Percentiles rank a stretch among this genome's conserved stretches.
phyloP scores from a whole-genome alignment of 2,888 invertebrate genomes.

The Allacma fusca region DNA sequence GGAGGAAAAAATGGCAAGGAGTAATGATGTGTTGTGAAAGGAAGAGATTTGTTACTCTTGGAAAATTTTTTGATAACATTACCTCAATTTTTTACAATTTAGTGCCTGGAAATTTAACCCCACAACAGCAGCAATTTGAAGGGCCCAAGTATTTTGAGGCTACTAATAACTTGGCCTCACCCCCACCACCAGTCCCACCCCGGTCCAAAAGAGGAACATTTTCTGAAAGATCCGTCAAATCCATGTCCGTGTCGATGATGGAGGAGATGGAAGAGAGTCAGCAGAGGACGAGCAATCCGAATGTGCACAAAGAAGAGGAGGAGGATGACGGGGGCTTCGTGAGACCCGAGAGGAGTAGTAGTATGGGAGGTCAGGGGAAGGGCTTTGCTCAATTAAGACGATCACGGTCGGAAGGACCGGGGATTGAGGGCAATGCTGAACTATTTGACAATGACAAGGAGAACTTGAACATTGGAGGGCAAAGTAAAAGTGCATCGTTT shows the following conservation, averaged over 20 bases:
- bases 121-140: slow-evolving; percentile 8
- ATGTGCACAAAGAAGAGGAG: not conserved
- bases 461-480: slow-evolving; percentile 45
- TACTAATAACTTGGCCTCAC: slow-evolving; percentile 24
- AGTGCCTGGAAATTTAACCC: slow-evolving; percentile 37
- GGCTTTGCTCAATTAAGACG: slow-evolving; percentile 1
- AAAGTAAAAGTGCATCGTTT: not conserved
- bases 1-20: not conserved
- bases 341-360: slow-evolving; percentile 6
- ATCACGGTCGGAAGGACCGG: slow-evolving; percentile 6
- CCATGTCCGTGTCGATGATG: not conserved
- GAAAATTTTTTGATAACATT: not conserved
- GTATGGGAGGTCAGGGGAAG: slow-evolving; percentile 10
- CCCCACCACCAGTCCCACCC: slow-evolving; percentile 60
- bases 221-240: slow-evolving; percentile 12
- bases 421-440: slow-evolving; percentile 36
- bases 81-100: not conserved
- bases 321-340: not conserved
- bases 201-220: slow-evolving; percentile 51
- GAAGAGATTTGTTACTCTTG: not conserved
- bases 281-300: not conserved
- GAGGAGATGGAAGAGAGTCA: not conserved
- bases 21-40: slow-evolving; percentile 6
- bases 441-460: slow-evolving; percentile 56
- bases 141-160: slow-evolving; percentile 16